Conservation (phyloP, 37 sponge, comb jelly and placozoan genomes). For the Lycopodina hypogea region DNA sequence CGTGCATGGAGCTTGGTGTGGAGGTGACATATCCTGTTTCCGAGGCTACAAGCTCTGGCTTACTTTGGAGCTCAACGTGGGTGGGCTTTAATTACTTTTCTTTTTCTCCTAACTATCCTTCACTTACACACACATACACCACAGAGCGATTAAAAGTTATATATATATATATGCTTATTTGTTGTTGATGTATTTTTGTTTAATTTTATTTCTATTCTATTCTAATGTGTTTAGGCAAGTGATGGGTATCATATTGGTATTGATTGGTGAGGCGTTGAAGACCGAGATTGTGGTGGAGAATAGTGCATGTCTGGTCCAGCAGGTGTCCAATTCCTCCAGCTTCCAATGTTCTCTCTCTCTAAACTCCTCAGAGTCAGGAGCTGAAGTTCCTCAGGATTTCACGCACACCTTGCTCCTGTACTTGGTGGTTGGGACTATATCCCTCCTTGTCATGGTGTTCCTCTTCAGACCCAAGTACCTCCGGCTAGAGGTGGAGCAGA, state of each 20-base stretch:
- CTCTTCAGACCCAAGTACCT: slow-evolving; percentile 65
- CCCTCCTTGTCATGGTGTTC: slow-evolving; percentile 5
- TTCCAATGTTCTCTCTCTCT: neutral
- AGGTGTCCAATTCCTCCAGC: neutral
- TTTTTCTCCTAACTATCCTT: no score
- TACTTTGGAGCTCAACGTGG: slow-evolving; percentile 75
- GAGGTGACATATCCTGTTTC: slow-evolving; percentile 89
- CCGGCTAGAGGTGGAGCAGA: slow-evolving; percentile 57
- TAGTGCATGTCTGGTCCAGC: neutral
- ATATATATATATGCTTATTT: no score
- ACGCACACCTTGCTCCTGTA: slow-evolving; percentile 44
- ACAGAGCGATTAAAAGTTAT: no score
- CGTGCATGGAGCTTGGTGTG: slow-evolving; percentile 77
- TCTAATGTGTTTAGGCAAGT: slow-evolving; percentile 37
- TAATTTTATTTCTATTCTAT: no score
- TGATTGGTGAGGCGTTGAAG: slow-evolving; percentile 15
- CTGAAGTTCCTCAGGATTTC: slow-evolving; percentile 30
- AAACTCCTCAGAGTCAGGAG: neutral
- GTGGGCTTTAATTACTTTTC: neutral
- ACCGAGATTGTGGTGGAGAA: neutral
- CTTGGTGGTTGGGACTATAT: neutral
- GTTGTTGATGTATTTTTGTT: no score
- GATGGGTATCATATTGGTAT: slow-evolving; percentile 42
- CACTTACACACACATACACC: no score
- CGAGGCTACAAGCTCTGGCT: slow-evolving; percentile 80